Evolutionary conservation across 2,113 vertebrate genomes (phyloP), one percentile per base, ranked within the genome.

Genomic region (Cairina moschata): DNA sequence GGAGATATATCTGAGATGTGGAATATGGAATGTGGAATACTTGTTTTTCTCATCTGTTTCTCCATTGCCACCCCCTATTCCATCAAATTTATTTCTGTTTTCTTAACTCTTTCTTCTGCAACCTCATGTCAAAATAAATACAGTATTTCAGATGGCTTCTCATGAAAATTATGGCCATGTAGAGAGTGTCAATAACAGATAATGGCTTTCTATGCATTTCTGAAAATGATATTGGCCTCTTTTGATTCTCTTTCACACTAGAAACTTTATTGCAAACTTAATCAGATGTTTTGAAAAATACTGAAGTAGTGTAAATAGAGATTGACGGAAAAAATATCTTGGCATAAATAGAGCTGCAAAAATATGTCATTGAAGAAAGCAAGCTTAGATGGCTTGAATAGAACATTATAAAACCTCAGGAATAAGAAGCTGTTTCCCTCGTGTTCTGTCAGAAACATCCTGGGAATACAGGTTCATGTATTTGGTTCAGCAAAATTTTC

Each of bases 261-360:
- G 73, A 92, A 80, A 90, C 52, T 62, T 90, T 44, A 84, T 34
- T 91, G n/a, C 78, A 90, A 79, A 62, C 56, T 83, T 66, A 90
- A 85, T 83, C 13, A 94, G 86, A 58, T 48, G 17, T 86, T 94
- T 83, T 81, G 63, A 18, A 74, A 84, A 80, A 38, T 62, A 67
- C 48, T 59, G 67, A 85, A 69, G 7, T 16, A 12, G 11, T 18
- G 29, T 25, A 90, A 95, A 91, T 82, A 75, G 77, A 91, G 63
- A 93, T 60, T 85, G 92, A 92, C 81, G 91, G 88, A 42, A 89
- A 89, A 92, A 44, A 52, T 71, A 62, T 36, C 62, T 79, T 48
- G 31, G 68, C 86, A 88, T 76, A 95, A 91, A 94, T 77, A 67
- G 46, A 82, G 20, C 40, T 71, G 63, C 25, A 69, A 23, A 91